phyloP scores from a whole-genome alignment of 2,888 invertebrate species.

The Lobophora halterata region DNA sequence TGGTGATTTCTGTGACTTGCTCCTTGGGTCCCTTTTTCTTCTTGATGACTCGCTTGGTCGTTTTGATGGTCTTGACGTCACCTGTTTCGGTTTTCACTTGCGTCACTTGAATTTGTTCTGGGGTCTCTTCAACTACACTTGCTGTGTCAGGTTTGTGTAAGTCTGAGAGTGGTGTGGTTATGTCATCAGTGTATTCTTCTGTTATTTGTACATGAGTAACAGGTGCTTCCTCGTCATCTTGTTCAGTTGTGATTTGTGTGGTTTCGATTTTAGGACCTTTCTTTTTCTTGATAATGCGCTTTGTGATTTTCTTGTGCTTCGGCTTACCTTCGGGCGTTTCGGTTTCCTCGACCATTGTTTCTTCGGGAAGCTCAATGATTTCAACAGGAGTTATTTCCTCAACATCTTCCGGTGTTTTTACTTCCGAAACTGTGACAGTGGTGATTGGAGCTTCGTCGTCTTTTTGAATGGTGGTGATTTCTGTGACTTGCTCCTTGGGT shows the following conservation, averaged over 20 bases:
- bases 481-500: constrained; percentile 46
- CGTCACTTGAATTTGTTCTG: constrained; percentile 33
- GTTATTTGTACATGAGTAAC: constrained; percentile 40
- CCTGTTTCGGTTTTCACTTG: constrained; percentile 38
- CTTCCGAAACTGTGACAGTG: constrained; percentile 16
- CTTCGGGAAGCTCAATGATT: constrained; percentile 37
- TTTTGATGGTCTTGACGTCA: constrained; percentile 33
- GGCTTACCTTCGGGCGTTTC: constrained; percentile 41
- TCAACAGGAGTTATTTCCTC: constrained; percentile 29
- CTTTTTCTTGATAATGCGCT: constrained; percentile 37
- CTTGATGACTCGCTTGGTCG: constrained; percentile 43
- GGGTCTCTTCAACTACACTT: constrained; percentile 25
- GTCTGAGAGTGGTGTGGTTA: constrained; percentile 25
- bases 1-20: constrained; percentile 34
- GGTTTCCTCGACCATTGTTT: constrained; percentile 31
- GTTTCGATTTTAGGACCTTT: constrained; percentile 49
- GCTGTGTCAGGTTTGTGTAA: constrained; percentile 22
- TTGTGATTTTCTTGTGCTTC: constrained; percentile 39
- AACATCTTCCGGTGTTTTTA: background rate
- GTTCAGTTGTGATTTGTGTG: constrained; percentile 44
- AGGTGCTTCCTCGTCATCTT: constrained; percentile 37
- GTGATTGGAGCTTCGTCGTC: constrained; percentile 30
- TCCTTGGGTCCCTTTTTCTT: constrained; percentile 27
- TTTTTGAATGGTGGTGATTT: constrained; percentile 42
- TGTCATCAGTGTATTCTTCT: constrained; percentile 28